phyloP scores from a whole-genome alignment of 2,113 vertebrate species.

The Ceyx cyanopectus region DNA sequence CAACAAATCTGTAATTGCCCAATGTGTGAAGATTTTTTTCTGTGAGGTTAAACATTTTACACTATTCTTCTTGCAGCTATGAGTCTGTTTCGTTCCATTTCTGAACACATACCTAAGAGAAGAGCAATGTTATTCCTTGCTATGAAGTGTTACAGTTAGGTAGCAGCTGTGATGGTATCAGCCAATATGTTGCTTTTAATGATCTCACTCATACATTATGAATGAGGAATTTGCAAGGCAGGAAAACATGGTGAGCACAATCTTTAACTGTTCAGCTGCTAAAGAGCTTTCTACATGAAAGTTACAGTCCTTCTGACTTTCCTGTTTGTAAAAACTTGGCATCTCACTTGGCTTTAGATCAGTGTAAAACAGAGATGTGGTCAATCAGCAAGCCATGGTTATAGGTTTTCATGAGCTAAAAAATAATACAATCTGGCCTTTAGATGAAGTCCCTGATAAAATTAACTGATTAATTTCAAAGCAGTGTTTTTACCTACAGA shows the following conservation, averaged over 20 bases:
- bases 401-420: neutral
- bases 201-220: constrained; percentile 73
- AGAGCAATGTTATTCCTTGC: constrained; percentile 48
- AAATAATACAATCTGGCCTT: neutral
- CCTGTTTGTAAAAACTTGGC: neutral
- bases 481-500: neutral
- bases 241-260: neutral
- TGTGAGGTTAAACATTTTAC: constrained; percentile 29
- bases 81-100: neutral
- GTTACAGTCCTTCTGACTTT: neutral
- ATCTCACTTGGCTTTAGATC: neutral
- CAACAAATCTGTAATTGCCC: constrained; percentile 5
- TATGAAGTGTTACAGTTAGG: constrained; percentile 55
- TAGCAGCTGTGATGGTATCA: constrained; percentile 67
- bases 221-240: constrained; percentile 61
- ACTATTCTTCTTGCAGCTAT: constrained; percentile 3
- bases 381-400: neutral
- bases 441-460: neutral
- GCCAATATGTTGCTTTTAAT: constrained; percentile 72
- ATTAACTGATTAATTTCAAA: neutral
- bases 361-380: neutral
- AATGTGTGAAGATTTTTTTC: neutral
- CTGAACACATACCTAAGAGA: constrained; percentile 25
- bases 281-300: constrained; percentile 4
- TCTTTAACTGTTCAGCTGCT: constrained; percentile 63